Conservation (phyloP, 2,113 vertebrate species). For the Podarcis raffonei region DNA sequence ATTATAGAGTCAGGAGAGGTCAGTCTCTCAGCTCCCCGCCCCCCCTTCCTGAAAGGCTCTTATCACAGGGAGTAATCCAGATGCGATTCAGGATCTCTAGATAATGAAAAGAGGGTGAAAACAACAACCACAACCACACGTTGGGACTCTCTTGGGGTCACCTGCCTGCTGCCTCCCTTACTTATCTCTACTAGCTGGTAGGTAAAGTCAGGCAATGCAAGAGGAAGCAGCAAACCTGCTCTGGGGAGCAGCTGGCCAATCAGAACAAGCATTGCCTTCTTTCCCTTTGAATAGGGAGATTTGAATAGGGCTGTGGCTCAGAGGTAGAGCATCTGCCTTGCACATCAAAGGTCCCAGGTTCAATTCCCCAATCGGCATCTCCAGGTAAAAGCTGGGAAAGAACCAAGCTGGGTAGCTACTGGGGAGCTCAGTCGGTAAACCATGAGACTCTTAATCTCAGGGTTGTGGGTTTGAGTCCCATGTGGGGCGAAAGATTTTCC, state of each 20-base stretch:
- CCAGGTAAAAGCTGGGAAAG: too few relatives aligned
- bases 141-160: neutral
- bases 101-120: neutral
- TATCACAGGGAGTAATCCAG: neutral
- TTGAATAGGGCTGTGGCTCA: too few relatives aligned
- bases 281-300: neutral
- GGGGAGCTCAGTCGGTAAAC: too few relatives aligned
- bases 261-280: neutral
- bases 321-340: too few relatives aligned
- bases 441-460: too few relatives aligned
- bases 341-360: too few relatives aligned
- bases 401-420: too few relatives aligned
- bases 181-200: neutral
- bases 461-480: too few relatives aligned
- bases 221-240: too few relatives aligned
- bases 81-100: neutral
- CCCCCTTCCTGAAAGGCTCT: neutral
- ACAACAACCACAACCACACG: too few relatives aligned
- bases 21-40: neutral
- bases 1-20: constrained; percentile 47
- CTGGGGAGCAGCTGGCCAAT: neutral
- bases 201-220: neutral
- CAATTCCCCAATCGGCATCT: too few relatives aligned
- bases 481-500: too few relatives aligned
- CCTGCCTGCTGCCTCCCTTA: neutral